These are phyloP conservation scores for Capromys pilorides DNA, from an alignment of 2,797 vertebrate species.

Conservation along the genomic window DNA sequence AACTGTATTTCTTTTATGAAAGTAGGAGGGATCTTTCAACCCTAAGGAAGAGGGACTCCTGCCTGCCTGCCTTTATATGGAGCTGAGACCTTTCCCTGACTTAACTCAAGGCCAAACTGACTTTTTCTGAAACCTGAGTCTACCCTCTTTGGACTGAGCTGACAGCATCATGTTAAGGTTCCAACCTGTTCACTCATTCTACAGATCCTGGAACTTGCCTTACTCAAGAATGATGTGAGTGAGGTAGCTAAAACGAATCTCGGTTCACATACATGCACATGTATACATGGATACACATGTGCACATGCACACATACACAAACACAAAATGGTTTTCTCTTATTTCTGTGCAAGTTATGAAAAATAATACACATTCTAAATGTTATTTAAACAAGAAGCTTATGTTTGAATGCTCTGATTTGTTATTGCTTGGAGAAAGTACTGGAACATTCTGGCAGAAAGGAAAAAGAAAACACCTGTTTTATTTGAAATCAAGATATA, in stretches of 20 bases:
- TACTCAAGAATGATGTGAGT: neutral
- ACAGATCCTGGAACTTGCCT: neutral
- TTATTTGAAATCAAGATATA: neutral
- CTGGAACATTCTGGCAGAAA: neutral
- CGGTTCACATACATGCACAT: neutral
- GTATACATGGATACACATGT: neutral
- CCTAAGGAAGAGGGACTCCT: neutral
- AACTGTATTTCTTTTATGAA: no score
- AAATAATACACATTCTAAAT: neutral
- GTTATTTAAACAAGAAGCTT: neutral
- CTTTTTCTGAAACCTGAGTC: neutral
- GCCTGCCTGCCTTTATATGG: neutral
- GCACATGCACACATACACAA: no score
- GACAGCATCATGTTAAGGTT: neutral
- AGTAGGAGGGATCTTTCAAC: neutral
- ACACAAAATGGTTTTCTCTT: neutral
- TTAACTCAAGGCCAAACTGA: neutral
- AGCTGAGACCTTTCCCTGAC: neutral
- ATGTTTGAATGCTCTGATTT: neutral
- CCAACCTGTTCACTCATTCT: neutral
- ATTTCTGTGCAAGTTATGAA: neutral
- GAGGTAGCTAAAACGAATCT: neutral
- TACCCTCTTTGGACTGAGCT: neutral
- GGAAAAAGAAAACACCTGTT: slow-evolving; percentile 2
- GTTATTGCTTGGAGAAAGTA: neutral